These are phyloP conservation scores for Megalurothrips usitatus DNA, from an alignment of 2,888 invertebrate genomes.

Conservation along the genomic window DNA sequence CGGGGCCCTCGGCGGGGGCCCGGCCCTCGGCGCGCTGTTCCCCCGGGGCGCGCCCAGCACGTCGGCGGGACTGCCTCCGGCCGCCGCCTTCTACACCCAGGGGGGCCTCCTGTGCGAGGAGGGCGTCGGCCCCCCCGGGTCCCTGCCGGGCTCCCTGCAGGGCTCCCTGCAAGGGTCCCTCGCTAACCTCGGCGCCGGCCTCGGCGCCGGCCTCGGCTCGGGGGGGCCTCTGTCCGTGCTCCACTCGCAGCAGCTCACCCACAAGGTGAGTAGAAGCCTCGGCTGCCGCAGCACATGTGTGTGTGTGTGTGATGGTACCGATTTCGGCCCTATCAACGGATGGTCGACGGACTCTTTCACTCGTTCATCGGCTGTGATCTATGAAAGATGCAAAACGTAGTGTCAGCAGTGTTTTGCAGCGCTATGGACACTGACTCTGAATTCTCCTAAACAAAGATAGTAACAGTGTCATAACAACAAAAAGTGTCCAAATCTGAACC, in stretches of 20 bases:
- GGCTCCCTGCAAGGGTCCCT: no score
- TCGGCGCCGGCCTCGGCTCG: background rate
- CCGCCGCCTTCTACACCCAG: conserved; percentile 1
- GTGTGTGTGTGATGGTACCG: no score
- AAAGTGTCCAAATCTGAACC: no score
- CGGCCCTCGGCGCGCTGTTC: conserved; percentile 3
- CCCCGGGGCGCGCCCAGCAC: background rate
- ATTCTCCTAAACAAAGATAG: no score
- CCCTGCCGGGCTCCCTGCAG: background rate
- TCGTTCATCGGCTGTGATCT: no score
- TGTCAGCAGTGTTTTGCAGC: no score
- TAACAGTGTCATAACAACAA: no score
- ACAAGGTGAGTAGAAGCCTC: conserved; percentile 6
- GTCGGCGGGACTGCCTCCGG: background rate
- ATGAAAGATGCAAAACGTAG: no score
- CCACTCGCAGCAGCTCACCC: conserved; percentile 7
- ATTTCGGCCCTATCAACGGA: no score
- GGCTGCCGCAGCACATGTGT: no score
- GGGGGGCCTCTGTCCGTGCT: conserved; percentile 16
- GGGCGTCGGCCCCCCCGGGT: background rate
- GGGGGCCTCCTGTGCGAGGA: conserved; percentile 9
- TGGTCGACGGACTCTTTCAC: no score
- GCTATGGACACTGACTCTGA: no score
- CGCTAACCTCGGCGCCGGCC: background rate
- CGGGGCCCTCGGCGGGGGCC: background rate